Conservation (phyloP, 2,888 invertebrate species). For the Dryocosmus kuriphilus region DNA sequence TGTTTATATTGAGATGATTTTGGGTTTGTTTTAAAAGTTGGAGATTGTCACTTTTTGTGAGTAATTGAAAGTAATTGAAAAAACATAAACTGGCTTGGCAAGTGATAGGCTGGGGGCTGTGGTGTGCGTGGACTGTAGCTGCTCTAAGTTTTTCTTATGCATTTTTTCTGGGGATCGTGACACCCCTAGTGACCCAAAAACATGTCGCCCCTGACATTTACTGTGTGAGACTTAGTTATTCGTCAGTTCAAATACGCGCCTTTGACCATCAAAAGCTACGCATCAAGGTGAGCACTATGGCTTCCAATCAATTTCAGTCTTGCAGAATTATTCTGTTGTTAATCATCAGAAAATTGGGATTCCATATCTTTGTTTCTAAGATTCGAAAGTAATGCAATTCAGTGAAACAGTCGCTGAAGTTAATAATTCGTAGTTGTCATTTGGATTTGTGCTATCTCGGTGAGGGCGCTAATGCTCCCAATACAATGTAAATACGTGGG, state of each 20-base stretch:
- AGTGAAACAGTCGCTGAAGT: no score
- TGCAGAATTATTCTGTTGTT: background rate
- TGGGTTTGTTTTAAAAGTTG: no score
- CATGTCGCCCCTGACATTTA: conserved; percentile 52
- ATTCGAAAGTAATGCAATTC: background rate
- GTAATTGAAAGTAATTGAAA: conserved; percentile 22
- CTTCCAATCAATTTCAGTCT: conserved; percentile 1
- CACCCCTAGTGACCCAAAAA: conserved; percentile 63
- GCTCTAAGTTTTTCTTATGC: conserved; percentile 66
- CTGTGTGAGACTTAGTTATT: conserved; percentile 55
- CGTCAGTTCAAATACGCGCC: conserved; percentile 51
- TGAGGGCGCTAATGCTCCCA: no score
- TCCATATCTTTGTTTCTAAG: background rate
- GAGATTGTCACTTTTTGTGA: background rate
- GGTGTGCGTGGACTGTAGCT: conserved; percentile 69
- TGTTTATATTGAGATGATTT: no score
- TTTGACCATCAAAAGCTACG: conserved; percentile 55
- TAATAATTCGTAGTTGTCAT: no score
- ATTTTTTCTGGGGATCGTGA: conserved; percentile 69
- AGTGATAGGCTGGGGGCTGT: conserved; percentile 70
- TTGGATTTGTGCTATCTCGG: no score
- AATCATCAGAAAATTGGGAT: background rate
- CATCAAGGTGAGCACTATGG: conserved; percentile 65
- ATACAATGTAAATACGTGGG: no score
- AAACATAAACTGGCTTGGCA: conserved; percentile 71